Evolutionary conservation across 1,140 invertebrate genomes (phyloP), one percentile per base, ranked within the genome.

Genomic region (Sarcophaga bullata): DNA sequence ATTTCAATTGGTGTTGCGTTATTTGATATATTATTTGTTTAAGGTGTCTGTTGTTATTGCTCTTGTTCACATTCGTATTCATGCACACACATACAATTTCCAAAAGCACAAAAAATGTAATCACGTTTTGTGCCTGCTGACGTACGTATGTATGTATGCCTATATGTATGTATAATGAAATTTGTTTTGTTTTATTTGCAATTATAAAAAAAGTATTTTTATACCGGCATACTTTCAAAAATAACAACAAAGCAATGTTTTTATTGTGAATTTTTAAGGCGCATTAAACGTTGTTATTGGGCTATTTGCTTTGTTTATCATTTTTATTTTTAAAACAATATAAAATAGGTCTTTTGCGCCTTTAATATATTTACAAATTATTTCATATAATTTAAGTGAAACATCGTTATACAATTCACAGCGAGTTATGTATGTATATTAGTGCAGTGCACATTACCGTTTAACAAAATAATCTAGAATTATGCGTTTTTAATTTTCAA

Each of bases 301-400:
- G 15, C n/a, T 58, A 58, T 58, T 68, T 68, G 19, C 10, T 68
- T 17, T 68, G 19, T 58, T 58, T 68, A 68, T 68, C 62, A 68
- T 25, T 9, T 25, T 68, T 68, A 68, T 68, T 68, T 68, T 25
- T 17, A 68, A 68, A 7, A 68, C 6, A 37, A 37, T 17, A 68
- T 8, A 58, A 68, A 68, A 68, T 68, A 68, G 62, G 62, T 68
- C 62, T 68, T 68, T 68, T 68, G 62, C 62, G 62, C 62, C 62
- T 68, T 68, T 5, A 68, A 68, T 68, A n/a, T 10, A 19, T 68
- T 19, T 68, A n/a, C n/a, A 68, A 68, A 68, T 68, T 68, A 68
- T 19, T 68, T 19, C 17, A 68, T 68, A 19, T 68, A 19, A 68
- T 68, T 17, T 19, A 68, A 37, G 25, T 37, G 4, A 19, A 68